Conservation (phyloP, 2,797 vertebrate genomes). For the Sebastes itinus region DNA sequence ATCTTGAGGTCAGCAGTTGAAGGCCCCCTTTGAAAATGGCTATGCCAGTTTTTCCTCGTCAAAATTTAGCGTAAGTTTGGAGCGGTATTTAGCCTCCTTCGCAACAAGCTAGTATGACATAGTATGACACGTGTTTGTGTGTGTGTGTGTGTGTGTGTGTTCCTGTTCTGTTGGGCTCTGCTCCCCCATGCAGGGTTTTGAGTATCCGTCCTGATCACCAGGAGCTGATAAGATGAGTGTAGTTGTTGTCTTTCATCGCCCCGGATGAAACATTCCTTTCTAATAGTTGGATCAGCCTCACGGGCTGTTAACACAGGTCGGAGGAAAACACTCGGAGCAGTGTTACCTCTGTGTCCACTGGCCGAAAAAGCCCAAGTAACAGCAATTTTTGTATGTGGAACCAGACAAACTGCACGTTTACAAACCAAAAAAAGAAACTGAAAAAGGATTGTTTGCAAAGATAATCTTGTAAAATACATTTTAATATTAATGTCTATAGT, state of each 20-base stretch:
- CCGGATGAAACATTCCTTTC: constrained; percentile 91
- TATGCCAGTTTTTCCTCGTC: too few species aligned
- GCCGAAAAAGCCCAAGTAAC: neutral
- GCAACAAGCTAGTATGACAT: too few species aligned
- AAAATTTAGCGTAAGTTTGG: too few species aligned
- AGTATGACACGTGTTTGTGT: too few species aligned
- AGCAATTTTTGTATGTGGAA: neutral
- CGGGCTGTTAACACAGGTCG: constrained; percentile 67
- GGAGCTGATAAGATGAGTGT: constrained; percentile 87
- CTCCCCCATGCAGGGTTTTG: constrained; percentile 68
- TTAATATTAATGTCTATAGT: neutral
- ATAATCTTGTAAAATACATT: neutral
- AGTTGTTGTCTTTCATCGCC: constrained; percentile 88
- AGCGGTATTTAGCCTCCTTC: too few species aligned
- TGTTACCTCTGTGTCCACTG: constrained; percentile 51
- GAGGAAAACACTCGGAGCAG: constrained; percentile 53
- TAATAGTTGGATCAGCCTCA: constrained; percentile 86
- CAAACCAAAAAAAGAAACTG: neutral
- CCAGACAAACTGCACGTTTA: neutral
- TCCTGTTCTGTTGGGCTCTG: constrained; percentile 47
- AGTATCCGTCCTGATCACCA: constrained; percentile 79
- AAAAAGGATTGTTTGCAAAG: neutral
- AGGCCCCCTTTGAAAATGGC: too few species aligned
- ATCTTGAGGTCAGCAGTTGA: too few species aligned
- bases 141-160: neutral